phyloP scores from a whole-genome alignment of 2,888 invertebrate genomes.

The Caenorhabditis auriculariae region DNA sequence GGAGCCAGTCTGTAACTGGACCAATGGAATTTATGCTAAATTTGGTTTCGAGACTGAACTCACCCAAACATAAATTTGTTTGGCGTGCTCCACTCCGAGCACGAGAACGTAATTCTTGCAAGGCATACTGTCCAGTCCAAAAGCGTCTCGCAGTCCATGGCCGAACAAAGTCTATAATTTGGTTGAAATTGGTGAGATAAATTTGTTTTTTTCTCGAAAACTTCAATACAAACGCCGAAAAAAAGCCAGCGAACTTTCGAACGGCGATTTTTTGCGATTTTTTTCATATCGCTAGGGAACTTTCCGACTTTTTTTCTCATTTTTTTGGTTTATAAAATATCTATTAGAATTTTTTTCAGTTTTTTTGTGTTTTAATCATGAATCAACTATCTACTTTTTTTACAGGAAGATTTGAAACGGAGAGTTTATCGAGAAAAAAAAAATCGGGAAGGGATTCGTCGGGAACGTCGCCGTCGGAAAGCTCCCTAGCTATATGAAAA shows the following conservation, averaged over 20 bases:
- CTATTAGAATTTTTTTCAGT: too few species aligned
- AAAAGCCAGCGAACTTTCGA: background rate
- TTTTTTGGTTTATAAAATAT: too few species aligned
- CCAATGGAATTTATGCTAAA: background rate
- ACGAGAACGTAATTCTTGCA: conserved; percentile 59
- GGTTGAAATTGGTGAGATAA: background rate
- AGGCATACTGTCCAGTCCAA: conserved; percentile 44
- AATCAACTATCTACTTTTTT: too few species aligned
- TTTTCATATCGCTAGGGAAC: too few species aligned
- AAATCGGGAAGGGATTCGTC: too few species aligned
- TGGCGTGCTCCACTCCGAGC: conserved; percentile 57
- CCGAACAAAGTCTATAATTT: conserved; percentile 52
- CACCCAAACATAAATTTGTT: conserved; percentile 58
- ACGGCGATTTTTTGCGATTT: too few species aligned
- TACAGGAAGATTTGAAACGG: too few species aligned
- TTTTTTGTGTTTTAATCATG: too few species aligned
- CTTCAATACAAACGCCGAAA: background rate
- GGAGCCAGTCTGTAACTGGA: conserved; percentile 50
- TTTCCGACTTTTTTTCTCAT: too few species aligned
- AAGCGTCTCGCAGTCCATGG: conserved; percentile 50
- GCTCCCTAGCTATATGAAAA: too few species aligned
- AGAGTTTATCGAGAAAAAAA: too few species aligned
- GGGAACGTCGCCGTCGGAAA: too few species aligned
- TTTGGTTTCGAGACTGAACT: background rate
- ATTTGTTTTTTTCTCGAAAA: background rate